These are phyloP conservation scores for Chiridota heheva DNA, from an alignment of 35 echinoderm and acorn worm species.

Conservation along the genomic window DNA sequence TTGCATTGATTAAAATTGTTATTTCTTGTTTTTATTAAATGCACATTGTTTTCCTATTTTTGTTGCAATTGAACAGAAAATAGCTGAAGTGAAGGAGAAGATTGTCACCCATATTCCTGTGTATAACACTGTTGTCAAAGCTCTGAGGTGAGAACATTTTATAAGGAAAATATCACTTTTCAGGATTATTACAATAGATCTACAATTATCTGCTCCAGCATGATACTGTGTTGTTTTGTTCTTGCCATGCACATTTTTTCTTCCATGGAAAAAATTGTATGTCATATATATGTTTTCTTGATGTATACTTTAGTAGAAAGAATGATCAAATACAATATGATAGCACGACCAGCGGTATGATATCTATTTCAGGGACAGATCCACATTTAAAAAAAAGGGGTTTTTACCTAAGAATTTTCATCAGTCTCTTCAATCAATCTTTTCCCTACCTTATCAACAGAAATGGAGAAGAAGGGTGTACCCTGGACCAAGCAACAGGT, in stretches of 20 bases:
- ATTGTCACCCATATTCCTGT: slow-evolving; percentile 41
- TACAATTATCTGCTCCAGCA: too few relatives aligned
- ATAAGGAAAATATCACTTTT: not conserved
- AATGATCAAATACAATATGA: not conserved
- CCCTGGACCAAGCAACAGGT: slow-evolving; percentile 43
- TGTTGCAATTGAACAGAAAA: too few relatives aligned
- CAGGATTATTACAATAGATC: too few relatives aligned
- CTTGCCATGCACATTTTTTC: not conserved
- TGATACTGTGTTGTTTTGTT: not conserved
- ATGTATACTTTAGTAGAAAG: not conserved
- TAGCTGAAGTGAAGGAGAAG: slow-evolving; percentile 52
- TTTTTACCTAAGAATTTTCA: not conserved
- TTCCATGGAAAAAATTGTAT: not conserved
- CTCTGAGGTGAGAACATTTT: slow-evolving; percentile 57
- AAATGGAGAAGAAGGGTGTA: slow-evolving; percentile 56
- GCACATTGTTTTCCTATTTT: slow-evolving; percentile 9
- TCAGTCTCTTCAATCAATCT: not conserved
- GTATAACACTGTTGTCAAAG: slow-evolving; percentile 58
- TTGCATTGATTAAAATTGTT: too few relatives aligned
- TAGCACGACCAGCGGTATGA: not conserved
- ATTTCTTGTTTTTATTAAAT: not conserved
- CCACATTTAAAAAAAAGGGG: not conserved
- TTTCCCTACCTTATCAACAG: slow-evolving; percentile 38
- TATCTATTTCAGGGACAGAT: not conserved
- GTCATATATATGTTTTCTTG: not conserved